These are phyloP conservation scores for Apis cerana DNA, from an alignment of 1,140 invertebrate genomes.

Conservation along the genomic window DNA sequence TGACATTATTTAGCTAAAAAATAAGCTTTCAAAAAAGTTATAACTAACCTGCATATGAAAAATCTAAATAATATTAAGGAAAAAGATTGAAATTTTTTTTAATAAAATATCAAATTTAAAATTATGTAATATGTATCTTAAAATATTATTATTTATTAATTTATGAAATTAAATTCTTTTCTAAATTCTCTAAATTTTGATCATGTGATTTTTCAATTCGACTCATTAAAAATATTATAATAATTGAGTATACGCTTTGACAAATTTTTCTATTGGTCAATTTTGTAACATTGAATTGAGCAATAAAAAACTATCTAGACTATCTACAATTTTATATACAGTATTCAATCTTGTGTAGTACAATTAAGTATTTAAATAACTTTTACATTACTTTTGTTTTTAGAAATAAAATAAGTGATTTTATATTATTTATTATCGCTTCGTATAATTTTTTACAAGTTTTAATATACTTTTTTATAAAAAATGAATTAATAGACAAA, in stretches of 20 bases:
- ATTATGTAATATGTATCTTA: background rate
- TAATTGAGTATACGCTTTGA: background rate
- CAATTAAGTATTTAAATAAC: background rate
- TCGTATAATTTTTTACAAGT: background rate
- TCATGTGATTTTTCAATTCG: too few relatives aligned
- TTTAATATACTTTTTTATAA: background rate
- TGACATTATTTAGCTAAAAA: too few relatives aligned
- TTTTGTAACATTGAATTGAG: too few relatives aligned
- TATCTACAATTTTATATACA: background rate
- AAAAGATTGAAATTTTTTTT: background rate
- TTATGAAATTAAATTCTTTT: too few relatives aligned
- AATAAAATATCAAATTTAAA: background rate
- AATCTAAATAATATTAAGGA: background rate
- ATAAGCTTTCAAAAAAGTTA: too few relatives aligned
- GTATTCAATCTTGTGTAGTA: background rate
- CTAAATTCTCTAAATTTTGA: too few relatives aligned
- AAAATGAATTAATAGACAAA: background rate
- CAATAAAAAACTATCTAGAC: background rate
- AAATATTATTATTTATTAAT: too few relatives aligned
- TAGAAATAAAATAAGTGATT: background rate
- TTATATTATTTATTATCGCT: background rate
- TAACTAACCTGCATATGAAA: background rate
- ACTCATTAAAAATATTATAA: background rate
- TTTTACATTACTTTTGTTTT: background rate
- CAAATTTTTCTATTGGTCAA: constrained; percentile 18